Base-by-base conservation (phyloP, 2,797 vertebrate species). In the Epinephelus awoara region DNA sequence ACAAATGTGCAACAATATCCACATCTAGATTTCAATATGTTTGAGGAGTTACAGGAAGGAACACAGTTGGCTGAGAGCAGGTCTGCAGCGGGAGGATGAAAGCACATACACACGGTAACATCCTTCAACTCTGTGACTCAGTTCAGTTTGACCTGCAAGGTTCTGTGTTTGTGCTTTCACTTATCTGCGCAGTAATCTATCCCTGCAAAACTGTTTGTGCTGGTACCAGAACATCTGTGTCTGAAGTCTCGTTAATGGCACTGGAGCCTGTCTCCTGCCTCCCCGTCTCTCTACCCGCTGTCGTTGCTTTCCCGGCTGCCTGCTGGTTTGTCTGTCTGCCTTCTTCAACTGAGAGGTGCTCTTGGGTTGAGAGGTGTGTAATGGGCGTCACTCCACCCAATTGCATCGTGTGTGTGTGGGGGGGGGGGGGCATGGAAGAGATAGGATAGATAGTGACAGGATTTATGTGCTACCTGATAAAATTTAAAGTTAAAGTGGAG, bases 401-500 rank as follows among this genome's bases (percentile, higher is more conserved):
- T 49, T 55, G 82, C 75, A 58, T 10, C 12, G 55, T 34, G 34
- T n/a, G n/a, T n/a, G n/a, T n/a, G 6, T 34, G 34, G 34, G 23
- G 23, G 34, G 34, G 0, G 7, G 34, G 4, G 6, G 15, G 40
- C 59, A 44, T 1, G 5, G 27, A 29, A 29, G 27, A 29, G 44
- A 72, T 44, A 54, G 65, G 21, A 59, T 25, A 57, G 87, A 77
- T 69, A 75, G 40, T 42, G 11, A 69, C 63, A 68, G 67, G 69
- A 92, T 94, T 92, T 94, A 94, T 90, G 73, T 67, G 73, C 72
- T 71, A 25, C 52, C 50, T 75, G 72, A 85, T 88, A 91, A 91
- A 89, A 51, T 93, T 94, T 88, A 93, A 7, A 18, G 13, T 62
- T 44, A 17, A 55, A 93, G 85, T 59, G 55, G 73, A 88, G 75